Conservation (phyloP, 2,888 invertebrate genomes). For the Phrixothrix hirtus region DNA sequence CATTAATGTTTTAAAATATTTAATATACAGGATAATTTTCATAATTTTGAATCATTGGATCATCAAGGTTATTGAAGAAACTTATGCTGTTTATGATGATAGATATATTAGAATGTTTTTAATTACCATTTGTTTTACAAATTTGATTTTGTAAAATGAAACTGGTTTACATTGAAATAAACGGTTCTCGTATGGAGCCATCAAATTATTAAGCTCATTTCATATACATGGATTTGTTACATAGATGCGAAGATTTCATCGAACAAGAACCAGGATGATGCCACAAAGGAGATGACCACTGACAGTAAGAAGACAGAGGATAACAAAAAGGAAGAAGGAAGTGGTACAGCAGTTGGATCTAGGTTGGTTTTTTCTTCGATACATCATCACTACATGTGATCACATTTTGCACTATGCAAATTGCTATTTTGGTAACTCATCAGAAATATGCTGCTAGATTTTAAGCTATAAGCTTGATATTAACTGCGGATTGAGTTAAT, state of each 20-base stretch:
- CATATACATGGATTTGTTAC: conserved; percentile 41
- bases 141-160: conserved; percentile 20
- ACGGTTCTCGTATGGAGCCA: conserved; percentile 35
- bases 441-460: conserved; percentile 30
- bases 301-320: conserved; percentile 18
- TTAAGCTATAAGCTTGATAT: too few species aligned
- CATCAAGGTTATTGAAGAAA: conserved; percentile 13
- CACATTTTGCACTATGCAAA: conserved; percentile 11
- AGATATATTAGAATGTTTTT: conserved; percentile 4
- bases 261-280: conserved; percentile 35
- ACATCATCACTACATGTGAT: conserved; percentile 21
- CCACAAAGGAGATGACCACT: conserved; percentile 23
- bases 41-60: conserved; percentile 12
- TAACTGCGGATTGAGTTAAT: too few species aligned
- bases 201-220: conserved; percentile 37
- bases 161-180: conserved; percentile 18
- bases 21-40: conserved; percentile 2
- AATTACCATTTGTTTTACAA: conserved; percentile 15
- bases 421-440: conserved; percentile 25
- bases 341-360: conserved; percentile 26
- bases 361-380: conserved; percentile 35
- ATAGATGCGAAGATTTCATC: conserved; percentile 43
- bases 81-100: conserved; percentile 7
- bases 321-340: conserved; percentile 33
- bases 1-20: background rate